Evolutionary conservation across 1,140 invertebrate genomes (phyloP).

Genomic region (Neodiprion virginianus): DNA sequence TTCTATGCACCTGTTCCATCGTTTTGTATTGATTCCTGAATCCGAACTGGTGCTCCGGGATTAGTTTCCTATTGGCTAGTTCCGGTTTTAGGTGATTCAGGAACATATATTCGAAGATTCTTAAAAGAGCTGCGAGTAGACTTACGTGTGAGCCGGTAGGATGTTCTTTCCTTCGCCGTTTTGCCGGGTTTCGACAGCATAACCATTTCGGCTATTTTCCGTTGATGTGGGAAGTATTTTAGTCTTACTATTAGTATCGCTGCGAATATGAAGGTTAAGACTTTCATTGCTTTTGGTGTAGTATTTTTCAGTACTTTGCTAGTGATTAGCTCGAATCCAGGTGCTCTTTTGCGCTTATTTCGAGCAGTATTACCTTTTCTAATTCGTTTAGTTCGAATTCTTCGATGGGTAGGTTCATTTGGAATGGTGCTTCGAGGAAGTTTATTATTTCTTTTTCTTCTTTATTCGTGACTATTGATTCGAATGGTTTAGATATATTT

Average conservation of each 20-base stretch:
- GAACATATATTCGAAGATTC: constrained; percentile 41
- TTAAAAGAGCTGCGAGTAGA: constrained; percentile 38
- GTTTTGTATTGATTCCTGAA: constrained; percentile 37
- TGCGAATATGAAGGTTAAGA: too few relatives aligned
- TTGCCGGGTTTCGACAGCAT: constrained; percentile 34
- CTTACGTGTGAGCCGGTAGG: constrained; percentile 31
- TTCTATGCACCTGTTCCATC: constrained; percentile 20
- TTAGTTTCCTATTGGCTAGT: constrained; percentile 25
- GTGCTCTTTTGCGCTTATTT: too few relatives aligned
- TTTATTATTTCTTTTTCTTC: background rate
- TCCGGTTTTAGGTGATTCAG: constrained; percentile 35
- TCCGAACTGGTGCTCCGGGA: constrained; percentile 41
- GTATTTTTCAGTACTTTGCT: too few relatives aligned
- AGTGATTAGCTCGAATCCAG: too few relatives aligned
- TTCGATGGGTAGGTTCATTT: too few relatives aligned
- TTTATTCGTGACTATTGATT: background rate
- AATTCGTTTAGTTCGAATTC: too few relatives aligned
- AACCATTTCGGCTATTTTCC: constrained; percentile 32
- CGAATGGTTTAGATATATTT: constrained; percentile 22
- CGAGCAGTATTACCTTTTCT: too few relatives aligned
- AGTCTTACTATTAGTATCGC: too few relatives aligned
- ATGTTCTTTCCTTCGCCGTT: constrained; percentile 19
- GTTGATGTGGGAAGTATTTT: background rate
- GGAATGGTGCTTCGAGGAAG: too few relatives aligned
- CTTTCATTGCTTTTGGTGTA: too few relatives aligned